A percentile compares a stretch with the other conserved stretches of the same genome.
These are phyloP conservation scores for Drosophila neocordata DNA, from an alignment of 1,140 invertebrate genomes.

Conservation along the genomic window DNA sequence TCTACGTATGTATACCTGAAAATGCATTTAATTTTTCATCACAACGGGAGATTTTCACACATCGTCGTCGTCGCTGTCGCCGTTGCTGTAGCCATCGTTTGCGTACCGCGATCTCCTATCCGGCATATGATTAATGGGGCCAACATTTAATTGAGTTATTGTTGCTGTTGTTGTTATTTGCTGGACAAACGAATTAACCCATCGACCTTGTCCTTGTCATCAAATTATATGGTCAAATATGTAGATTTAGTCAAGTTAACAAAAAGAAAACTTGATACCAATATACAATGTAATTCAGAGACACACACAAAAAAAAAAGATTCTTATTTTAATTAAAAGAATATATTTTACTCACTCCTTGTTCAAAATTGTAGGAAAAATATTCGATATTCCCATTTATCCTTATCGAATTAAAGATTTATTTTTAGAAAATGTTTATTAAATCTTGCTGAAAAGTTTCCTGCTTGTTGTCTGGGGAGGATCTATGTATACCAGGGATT, in stretches of 20 bases:
- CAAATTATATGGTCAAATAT: constrained; percentile 23
- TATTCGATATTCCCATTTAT: too few species aligned
- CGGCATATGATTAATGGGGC: constrained; percentile 70
- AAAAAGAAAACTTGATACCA: too few species aligned
- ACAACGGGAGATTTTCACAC: constrained; percentile 79
- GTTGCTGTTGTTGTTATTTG: constrained; percentile 34
- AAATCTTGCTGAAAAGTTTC: too few species aligned
- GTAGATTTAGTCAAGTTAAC: background rate
- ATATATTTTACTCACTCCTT: too few species aligned
- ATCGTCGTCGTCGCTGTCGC: constrained; percentile 30
- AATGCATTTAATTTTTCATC: constrained; percentile 82
- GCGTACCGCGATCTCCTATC: constrained; percentile 22
- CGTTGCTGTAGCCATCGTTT: constrained; percentile 19
- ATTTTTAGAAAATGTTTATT: too few species aligned
- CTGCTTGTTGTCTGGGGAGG: too few species aligned
- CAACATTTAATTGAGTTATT: constrained; percentile 75
- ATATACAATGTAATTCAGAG: too few species aligned
- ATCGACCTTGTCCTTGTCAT: constrained; percentile 68
- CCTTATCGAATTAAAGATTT: too few species aligned
- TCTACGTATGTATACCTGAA: constrained; percentile 60
- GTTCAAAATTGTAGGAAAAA: too few species aligned
- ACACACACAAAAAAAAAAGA: too few species aligned
- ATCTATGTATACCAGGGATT: too few species aligned
- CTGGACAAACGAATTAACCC: constrained; percentile 62
- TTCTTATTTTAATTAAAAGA: too few species aligned